A percentile compares a stretch with the other conserved stretches of the same genome.
These are phyloP conservation scores for Lingula anatina DNA, from an alignment of 2,888 invertebrate species.

Conservation along the genomic window DNA sequence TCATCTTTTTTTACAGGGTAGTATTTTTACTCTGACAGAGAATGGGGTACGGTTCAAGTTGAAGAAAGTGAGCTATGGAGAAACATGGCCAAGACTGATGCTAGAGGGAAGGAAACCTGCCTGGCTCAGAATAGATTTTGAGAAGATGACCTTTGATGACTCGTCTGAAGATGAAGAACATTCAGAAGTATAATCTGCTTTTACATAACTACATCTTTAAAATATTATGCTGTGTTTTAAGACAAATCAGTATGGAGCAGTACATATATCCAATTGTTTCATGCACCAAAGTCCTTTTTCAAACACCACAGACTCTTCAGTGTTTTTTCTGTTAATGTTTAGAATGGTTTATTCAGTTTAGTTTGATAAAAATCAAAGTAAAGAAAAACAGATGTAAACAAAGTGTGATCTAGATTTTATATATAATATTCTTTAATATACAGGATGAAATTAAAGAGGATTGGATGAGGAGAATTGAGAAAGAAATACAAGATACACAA, in stretches of 20 bases:
- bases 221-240: neutral
- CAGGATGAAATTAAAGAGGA: too few species aligned
- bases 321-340: too few species aligned
- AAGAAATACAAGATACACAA: too few species aligned
- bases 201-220: neutral
- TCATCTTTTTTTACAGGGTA: slow-evolving; percentile 35
- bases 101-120: slow-evolving; percentile 77
- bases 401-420: too few species aligned
- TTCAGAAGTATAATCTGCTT: slow-evolving; percentile 14
- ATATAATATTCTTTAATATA: too few species aligned
- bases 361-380: too few species aligned
- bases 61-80: slow-evolving; percentile 60
- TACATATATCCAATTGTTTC: too few species aligned
- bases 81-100: slow-evolving; percentile 82
- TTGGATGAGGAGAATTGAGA: too few species aligned
- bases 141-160: slow-evolving; percentile 80
- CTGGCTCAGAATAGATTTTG: slow-evolving; percentile 92
- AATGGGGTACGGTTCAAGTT: slow-evolving; percentile 73
- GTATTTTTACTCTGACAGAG: slow-evolving; percentile 59
- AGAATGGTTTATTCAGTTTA: too few species aligned
- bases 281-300: too few species aligned
- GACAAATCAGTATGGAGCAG: neutral
- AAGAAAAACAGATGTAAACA: too few species aligned
- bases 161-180: slow-evolving; percentile 65
- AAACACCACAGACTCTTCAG: too few species aligned